Conservation (phyloP, 1,140 invertebrate genomes). For the Lethrus apterus region DNA sequence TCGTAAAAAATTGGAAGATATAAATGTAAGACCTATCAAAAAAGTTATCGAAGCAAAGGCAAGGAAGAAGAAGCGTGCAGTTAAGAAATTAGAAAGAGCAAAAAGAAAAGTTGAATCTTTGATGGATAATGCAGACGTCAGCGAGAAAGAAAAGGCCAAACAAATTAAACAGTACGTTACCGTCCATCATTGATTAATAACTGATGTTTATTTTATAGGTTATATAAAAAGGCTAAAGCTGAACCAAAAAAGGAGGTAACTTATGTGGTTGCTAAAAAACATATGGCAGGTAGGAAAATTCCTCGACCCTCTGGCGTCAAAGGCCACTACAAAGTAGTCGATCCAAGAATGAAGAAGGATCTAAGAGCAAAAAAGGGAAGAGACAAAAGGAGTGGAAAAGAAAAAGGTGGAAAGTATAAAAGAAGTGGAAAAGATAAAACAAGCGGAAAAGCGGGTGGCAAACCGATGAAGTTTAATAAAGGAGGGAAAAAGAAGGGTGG, state of each 20-base stretch:
- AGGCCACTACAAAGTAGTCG: conserved; percentile 90
- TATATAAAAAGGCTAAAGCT: conserved; percentile 87
- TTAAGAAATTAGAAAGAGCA: conserved; percentile 82
- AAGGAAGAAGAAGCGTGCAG: conserved; percentile 86
- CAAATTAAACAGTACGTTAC: conserved; percentile 82
- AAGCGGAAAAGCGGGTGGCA: conserved; percentile 24
- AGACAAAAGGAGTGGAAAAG: conserved; percentile 43
- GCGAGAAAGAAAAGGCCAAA: conserved; percentile 83
- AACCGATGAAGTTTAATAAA: conserved; percentile 7
- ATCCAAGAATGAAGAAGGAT: conserved; percentile 95
- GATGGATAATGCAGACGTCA: conserved; percentile 83
- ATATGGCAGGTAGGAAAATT: conserved; percentile 65
- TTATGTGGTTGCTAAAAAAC: conserved; percentile 93
- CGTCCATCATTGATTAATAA: conserved; percentile 14
- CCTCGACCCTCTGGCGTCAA: conserved; percentile 79
- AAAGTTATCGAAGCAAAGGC: conserved; percentile 98
- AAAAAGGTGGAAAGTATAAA: background rate
- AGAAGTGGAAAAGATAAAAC: conserved; percentile 57
- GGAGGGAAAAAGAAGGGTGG: conserved; percentile 5
- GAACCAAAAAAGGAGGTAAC: conserved; percentile 84
- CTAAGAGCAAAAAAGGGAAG: conserved; percentile 60
- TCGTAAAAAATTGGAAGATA: conserved; percentile 69
- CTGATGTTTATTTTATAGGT: conserved; percentile 47
- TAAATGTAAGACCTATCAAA: conserved; percentile 93
- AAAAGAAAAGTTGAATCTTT: conserved; percentile 92